Evolutionary conservation across 53 echinoderm and acorn worm genomes (phyloP), one percentile per base, ranked within the genome.

Genomic region (Paelopatides confundens): DNA sequence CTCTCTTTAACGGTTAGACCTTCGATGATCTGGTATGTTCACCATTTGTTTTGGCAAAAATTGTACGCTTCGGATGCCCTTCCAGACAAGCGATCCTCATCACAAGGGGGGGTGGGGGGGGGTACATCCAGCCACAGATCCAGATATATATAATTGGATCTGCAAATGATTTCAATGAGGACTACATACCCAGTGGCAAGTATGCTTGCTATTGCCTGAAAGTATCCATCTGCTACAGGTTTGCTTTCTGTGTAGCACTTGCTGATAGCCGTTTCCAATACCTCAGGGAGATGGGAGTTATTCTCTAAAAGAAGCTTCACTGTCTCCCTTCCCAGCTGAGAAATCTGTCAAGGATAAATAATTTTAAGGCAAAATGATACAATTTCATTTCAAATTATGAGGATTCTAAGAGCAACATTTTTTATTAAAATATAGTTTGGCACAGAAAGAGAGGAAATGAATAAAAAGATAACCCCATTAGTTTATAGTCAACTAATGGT

Each of bases 151-250:
- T 68, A 27, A 11, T 29, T 63, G 9, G 63, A 63, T 43, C 43
- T 43, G 43, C 12, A 43, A 10, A 63, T 63, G 24, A 63, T 13
- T 8, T 63, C 7, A 63, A 67, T 35, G 15, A 5, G 30, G 24
- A 17, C 14, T 13, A 31, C 54, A 31, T 50, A 79, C 79, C 79
- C 48, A 51, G 51, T 52, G 79, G 79, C 79, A 32, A 99, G 93
- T 47, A 98, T 94, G 17, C 95, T 82, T 24, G 99, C 94, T 90
- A 99, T 95, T 13, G 95, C 95, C 49, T 96, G 94, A 85, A 99
- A 95, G 90, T 95, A 99, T 15, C 95, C 99, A 71, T 93, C 92
- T 35, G 99, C 95, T 46, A 99, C 95, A 74, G 87, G 94, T 65
- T 92, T 91, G 40, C 92, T 86, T 23, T 95, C 95, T 31, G 99